Conservation (phyloP, 2,888 invertebrate species). For the Caradrina clavipalpis region DNA sequence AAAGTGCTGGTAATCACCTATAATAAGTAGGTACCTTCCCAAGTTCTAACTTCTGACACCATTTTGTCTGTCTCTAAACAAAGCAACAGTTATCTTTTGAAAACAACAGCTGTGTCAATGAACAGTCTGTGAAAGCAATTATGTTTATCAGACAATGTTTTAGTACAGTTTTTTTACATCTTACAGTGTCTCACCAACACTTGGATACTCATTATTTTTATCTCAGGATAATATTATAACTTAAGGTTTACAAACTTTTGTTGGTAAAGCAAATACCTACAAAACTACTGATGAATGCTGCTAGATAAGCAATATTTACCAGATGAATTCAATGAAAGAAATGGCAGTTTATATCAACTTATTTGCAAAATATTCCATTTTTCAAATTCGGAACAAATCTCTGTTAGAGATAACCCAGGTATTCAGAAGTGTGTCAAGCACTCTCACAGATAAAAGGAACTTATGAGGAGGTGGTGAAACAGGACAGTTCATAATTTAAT, state of each 20-base stretch:
- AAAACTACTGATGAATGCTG: neutral
- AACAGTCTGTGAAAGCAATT: conserved; percentile 46
- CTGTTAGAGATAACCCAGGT: too few species aligned
- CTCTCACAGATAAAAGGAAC: neutral
- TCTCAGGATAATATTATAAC: conserved; percentile 1
- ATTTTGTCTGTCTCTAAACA: conserved; percentile 23
- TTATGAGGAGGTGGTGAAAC: neutral
- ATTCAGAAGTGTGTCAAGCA: too few species aligned
- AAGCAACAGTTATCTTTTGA: conserved; percentile 19
- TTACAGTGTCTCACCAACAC: neutral
- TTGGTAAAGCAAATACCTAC: neutral
- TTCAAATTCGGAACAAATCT: neutral
- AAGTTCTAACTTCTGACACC: neutral
- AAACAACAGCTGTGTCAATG: conserved; percentile 43
- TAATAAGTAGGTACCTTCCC: too few species aligned
- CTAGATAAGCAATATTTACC: neutral
- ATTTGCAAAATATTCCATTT: neutral
- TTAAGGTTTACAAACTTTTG: neutral
- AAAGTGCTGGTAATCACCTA: too few species aligned
- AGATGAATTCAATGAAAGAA: neutral
- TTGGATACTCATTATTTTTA: conserved; percentile 6
- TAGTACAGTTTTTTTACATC: conserved; percentile 19
- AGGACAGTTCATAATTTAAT: neutral
- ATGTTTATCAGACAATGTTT: conserved; percentile 24
- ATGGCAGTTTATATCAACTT: neutral